phyloP scores from a whole-genome alignment of 2,797 vertebrate species.

The Sebastes steindachneri region DNA sequence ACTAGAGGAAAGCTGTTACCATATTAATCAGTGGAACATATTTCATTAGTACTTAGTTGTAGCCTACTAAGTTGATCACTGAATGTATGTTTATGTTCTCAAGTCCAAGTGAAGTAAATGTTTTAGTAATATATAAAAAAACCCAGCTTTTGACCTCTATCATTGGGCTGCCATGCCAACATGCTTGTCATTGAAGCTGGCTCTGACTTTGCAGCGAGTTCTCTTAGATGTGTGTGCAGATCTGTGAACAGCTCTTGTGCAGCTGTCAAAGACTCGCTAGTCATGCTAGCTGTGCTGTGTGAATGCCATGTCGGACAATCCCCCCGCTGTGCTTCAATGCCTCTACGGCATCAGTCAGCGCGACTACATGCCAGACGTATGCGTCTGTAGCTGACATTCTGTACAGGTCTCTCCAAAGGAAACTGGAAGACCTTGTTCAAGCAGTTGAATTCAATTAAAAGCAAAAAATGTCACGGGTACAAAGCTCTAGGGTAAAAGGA shows the following conservation, averaged over 20 bases:
- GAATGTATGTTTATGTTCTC: neutral
- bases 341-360: slow-evolving; percentile 8
- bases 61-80: neutral
- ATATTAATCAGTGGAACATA: too few relatives aligned
- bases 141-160: neutral
- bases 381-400: slow-evolving; percentile 5
- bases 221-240: slow-evolving; percentile 13
- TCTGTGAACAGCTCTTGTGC: neutral
- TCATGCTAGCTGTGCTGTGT: slow-evolving; percentile 25
- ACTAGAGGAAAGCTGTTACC: too few relatives aligned
- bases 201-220: neutral
- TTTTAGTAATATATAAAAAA: neutral
- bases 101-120: neutral
- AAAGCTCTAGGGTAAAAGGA: neutral
- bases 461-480: neutral
- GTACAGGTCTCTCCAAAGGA: neutral
- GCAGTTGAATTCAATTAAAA: neutral
- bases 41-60: neutral
- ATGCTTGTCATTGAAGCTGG: neutral
- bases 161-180: neutral
- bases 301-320: slow-evolving; percentile 27
- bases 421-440: neutral
- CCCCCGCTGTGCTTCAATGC: slow-evolving; percentile 13
- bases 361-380: neutral
- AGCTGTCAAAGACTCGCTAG: slow-evolving; percentile 18